Conservation (phyloP, 2,113 vertebrate genomes). For the Helogale parvula region DNA sequence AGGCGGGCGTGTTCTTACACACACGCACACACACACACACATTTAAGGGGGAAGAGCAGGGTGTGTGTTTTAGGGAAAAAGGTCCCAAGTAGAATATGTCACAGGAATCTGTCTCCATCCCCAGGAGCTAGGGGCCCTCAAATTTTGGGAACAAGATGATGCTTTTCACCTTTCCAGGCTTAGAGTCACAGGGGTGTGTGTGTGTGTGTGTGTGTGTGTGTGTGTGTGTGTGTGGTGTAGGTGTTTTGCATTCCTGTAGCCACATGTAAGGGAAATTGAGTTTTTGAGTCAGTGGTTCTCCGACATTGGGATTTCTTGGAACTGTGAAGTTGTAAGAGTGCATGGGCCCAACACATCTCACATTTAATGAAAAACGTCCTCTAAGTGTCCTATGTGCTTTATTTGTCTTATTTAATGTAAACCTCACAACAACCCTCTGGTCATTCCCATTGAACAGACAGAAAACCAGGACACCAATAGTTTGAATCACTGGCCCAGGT, state of each 20-base stretch:
- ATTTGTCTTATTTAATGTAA: neutral
- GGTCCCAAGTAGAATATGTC: neutral
- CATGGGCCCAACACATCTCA: too few species aligned
- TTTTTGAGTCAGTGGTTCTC: neutral
- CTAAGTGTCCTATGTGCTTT: neutral
- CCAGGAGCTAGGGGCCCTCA: neutral
- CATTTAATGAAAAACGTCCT: neutral
- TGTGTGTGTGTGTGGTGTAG: neutral
- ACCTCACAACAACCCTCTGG: neutral
- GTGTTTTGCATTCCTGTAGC: neutral
- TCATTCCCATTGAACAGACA: neutral
- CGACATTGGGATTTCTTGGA: neutral
- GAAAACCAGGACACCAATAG: neutral
- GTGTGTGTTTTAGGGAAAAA: neutral
- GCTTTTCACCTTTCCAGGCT: neutral
- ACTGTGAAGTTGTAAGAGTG: neutral
- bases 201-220: neutral
- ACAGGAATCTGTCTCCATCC: neutral
- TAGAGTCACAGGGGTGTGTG: neutral
- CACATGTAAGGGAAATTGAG: neutral
- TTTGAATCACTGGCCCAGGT: neutral
- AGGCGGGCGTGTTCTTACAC: neutral
- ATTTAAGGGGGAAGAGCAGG: neutral
- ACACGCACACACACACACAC: neutral
- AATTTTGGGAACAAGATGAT: neutral